Evolutionary conservation across 2,797 vertebrate genomes (phyloP).

Genomic region (Melanotaenia pygmaea): DNA sequence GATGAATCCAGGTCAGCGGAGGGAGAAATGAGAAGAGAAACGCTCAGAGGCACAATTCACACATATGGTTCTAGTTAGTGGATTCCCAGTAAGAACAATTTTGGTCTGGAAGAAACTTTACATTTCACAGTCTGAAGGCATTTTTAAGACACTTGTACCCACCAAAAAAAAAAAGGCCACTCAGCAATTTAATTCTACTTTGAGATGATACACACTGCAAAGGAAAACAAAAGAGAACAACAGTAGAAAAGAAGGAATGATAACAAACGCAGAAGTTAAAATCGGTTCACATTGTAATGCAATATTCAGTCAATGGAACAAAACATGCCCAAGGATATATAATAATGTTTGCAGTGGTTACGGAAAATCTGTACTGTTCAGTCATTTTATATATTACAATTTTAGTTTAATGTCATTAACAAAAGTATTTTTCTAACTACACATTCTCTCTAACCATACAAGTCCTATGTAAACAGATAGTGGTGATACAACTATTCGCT

Average conservation of each 20-base stretch:
- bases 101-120: slow-evolving; percentile 71
- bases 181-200: slow-evolving; percentile 35
- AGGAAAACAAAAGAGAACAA: slow-evolving; percentile 20
- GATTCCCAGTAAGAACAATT: slow-evolving; percentile 66
- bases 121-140: slow-evolving; percentile 74
- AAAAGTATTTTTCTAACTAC: background rate
- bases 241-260: slow-evolving; percentile 6
- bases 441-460: too few relatives aligned
- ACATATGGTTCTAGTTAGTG: slow-evolving; percentile 81
- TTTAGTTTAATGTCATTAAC: background rate
- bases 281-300: slow-evolving; percentile 31
- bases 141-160: slow-evolving; percentile 58
- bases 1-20: slow-evolving; percentile 49
- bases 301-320: slow-evolving; percentile 9
- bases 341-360: slow-evolving; percentile 2
- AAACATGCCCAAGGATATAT: slow-evolving; percentile 3
- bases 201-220: slow-evolving; percentile 23
- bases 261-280: slow-evolving; percentile 14
- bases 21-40: slow-evolving; percentile 29
- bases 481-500: too few relatives aligned
- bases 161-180: slow-evolving; percentile 51
- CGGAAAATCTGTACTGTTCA: background rate
- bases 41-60: slow-evolving; percentile 55
- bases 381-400: background rate
- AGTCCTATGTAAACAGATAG: background rate